Evolutionary conservation across 2,797 vertebrate species (phyloP), one percentile per base, ranked within the genome.

Genomic region (Steatocranus sp.): DNA sequence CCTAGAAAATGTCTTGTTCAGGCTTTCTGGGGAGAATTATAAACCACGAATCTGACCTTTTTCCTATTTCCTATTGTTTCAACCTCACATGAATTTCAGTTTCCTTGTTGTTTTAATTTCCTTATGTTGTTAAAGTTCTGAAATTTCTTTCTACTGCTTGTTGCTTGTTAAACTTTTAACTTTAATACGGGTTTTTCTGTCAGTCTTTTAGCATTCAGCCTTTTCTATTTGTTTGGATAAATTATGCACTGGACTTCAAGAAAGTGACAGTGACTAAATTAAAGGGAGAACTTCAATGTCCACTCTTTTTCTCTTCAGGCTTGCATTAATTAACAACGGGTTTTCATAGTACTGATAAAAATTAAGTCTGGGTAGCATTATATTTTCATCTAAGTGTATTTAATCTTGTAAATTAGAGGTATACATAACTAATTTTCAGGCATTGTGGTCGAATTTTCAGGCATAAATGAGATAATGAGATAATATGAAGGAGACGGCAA

Each of bases 21-120:
- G 78, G 38, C 68, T 80, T 41, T 48, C 36, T 76, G 56, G 23
- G 58, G 41, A 51, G 43, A 77, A 80, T 43, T 70, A 58, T 53
- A 34, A 88, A 83, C 70, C 54, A 17, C 54, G 73, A 61, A 78
- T 79, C 12, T 70, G 74, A 80, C 84, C 76, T 80, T 83, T 85
- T 81, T 14, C 2, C 36, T 49, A 12, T 79, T 76, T 73, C 11
- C 43, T 30, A 32, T 84, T 63, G 79, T 70, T 81, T 74, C 32
- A 56, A 58, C 23, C 48, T 81, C 41, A 18, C 17, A 30, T 68
- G 15, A 81, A 81, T 32, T 20, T 78, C n/a, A 73, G 4, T 5
- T 82, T 70, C 27, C 61, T 43, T 3, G 0, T 70, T n/a, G 10
- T 73, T 73, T 73, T 9, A 49, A n/a, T 23, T 63, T 20, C 6